phyloP scores from a whole-genome alignment of 2,888 invertebrate genomes.

The Cataglyphis altisquamis region DNA sequence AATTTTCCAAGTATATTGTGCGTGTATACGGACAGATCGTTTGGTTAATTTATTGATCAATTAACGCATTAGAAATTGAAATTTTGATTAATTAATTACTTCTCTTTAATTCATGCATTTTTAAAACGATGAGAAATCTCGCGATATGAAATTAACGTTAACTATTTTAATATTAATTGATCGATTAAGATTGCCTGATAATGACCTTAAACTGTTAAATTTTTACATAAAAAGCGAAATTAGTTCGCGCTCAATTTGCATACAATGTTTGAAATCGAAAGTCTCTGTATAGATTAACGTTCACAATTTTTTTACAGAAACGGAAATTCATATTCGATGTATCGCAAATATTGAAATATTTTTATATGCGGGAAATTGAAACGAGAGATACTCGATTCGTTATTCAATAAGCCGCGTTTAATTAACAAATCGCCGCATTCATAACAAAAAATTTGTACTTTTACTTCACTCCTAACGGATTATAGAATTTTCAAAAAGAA shows the following conservation, averaged over 20 bases:
- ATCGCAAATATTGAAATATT: neutral
- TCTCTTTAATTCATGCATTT: too few relatives aligned
- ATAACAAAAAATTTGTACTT: neutral
- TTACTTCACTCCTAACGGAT: neutral
- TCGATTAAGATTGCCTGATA: neutral
- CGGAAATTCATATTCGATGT: too few relatives aligned
- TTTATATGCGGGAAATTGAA: neutral
- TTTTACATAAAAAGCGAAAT: neutral
- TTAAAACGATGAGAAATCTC: too few relatives aligned
- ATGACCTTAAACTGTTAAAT: neutral
- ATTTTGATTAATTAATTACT: too few relatives aligned
- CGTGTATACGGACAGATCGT: neutral
- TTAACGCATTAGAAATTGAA: too few relatives aligned
- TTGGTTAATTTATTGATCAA: too few relatives aligned
- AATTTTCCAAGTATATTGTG: neutral
- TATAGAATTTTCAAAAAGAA: neutral
- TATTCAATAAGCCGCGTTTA: neutral
- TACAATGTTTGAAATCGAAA: conserved; percentile 22
- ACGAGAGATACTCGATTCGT: neutral
- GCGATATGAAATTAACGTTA: too few relatives aligned
- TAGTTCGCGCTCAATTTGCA: conserved; percentile 17
- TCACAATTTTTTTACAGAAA: neutral
- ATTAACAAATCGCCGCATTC: neutral
- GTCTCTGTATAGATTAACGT: neutral
- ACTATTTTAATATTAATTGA: neutral